These are phyloP conservation scores for Merodon equestris DNA, from an alignment of 2,888 invertebrate species.

Conservation along the genomic window DNA sequence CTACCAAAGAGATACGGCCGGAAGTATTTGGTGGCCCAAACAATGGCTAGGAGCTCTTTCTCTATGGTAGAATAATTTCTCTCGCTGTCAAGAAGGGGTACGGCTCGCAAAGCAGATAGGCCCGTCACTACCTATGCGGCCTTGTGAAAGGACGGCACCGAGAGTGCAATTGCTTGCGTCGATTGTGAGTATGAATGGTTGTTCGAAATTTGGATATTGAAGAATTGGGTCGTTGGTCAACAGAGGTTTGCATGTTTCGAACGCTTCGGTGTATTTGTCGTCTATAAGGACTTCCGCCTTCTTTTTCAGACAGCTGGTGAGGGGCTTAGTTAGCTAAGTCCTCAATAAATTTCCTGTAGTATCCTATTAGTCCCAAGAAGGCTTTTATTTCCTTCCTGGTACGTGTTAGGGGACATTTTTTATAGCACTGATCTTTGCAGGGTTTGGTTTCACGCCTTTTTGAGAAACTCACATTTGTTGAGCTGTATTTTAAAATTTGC, in stretches of 20 bases:
- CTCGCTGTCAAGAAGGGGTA: constrained; percentile 32
- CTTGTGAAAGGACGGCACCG: constrained; percentile 12
- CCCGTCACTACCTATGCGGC: constrained; percentile 38
- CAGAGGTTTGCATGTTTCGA: constrained; percentile 4
- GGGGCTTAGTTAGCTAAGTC: constrained; percentile 7
- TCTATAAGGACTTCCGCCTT: neutral
- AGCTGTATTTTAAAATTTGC: too few species aligned
- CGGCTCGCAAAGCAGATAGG: constrained; percentile 39
- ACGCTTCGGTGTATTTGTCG: neutral
- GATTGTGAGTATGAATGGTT: constrained; percentile 19
- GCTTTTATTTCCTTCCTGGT: constrained; percentile 9
- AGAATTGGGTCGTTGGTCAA: constrained; percentile 1
- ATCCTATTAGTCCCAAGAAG: neutral
- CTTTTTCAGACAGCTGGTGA: constrained; percentile 6
- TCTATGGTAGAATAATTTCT: constrained; percentile 70
- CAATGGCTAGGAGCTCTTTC: constrained; percentile 70
- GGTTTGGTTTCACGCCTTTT: neutral
- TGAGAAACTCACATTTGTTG: constrained; percentile 7
- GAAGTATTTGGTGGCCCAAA: too few species aligned
- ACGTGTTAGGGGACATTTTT: constrained; percentile 26
- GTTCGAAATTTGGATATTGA: constrained; percentile 4
- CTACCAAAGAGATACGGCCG: too few species aligned
- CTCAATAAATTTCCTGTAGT: constrained; percentile 12
- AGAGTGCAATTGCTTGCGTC: constrained; percentile 13
- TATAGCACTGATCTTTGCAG: neutral